Evolutionary conservation across 1,140 invertebrate species (phyloP).

Genomic region (Globodera ellingtonae): DNA sequence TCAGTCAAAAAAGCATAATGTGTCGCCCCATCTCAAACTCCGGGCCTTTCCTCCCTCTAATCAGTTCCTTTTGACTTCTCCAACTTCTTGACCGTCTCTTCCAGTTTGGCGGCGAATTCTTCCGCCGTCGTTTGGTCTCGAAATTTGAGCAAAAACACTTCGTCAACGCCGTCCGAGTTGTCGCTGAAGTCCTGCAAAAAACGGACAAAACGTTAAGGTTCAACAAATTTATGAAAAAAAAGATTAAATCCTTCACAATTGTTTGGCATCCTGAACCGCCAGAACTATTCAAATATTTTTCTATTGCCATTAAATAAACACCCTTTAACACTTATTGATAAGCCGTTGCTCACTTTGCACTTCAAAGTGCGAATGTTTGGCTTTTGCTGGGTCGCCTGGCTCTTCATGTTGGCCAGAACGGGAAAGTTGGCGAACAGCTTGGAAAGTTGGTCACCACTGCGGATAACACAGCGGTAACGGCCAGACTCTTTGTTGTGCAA

Average conservation of each 20-base stretch:
- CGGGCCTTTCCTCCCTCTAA: neutral
- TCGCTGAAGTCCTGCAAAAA: slow-evolving; percentile 21
- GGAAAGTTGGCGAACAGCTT: slow-evolving; percentile 67
- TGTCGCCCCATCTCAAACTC: no score
- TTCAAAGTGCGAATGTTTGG: slow-evolving; percentile 14
- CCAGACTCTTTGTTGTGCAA: slow-evolving; percentile 35
- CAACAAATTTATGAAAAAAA: no score
- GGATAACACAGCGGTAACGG: slow-evolving; percentile 64
- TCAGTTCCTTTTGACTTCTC: neutral
- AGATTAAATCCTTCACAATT: no score
- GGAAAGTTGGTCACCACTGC: slow-evolving; percentile 67
- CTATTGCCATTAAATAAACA: neutral
- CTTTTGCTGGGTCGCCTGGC: slow-evolving; percentile 9
- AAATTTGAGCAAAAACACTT: slow-evolving; percentile 20
- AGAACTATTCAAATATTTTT: no score
- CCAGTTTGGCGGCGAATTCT: slow-evolving; percentile 5
- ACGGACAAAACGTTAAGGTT: neutral
- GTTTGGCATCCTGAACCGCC: no score
- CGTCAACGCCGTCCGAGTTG: neutral
- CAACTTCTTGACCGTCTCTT: neutral
- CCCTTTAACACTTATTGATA: neutral
- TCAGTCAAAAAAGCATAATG: no score
- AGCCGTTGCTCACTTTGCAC: slow-evolving; percentile 8
- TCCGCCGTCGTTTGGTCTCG: slow-evolving; percentile 7
- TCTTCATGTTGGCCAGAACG: slow-evolving; percentile 11